phyloP scores from a whole-genome alignment of 2,113 vertebrate genomes.

The Reinhardtius hippoglossoides region DNA sequence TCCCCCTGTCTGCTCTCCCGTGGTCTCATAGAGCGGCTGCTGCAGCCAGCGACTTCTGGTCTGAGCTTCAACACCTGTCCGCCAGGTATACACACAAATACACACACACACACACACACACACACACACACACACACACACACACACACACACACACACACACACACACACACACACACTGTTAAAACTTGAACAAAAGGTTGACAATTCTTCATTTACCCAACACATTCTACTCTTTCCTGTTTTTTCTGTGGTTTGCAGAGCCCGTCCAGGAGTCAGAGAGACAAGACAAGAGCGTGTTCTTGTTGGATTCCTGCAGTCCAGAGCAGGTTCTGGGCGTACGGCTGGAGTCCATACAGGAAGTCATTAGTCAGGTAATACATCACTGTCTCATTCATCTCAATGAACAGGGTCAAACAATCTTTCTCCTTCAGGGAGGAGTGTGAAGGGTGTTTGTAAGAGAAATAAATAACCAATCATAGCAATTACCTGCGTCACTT shows the following conservation, averaged over 20 bases:
- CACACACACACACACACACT: background rate
- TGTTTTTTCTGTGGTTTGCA: slow-evolving; percentile 43
- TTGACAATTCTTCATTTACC: background rate
- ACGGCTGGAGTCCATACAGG: slow-evolving; percentile 80
- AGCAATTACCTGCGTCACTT: background rate
- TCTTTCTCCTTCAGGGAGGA: background rate
- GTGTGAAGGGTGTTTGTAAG: background rate
- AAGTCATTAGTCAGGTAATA: slow-evolving; percentile 80
- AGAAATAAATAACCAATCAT: background rate
- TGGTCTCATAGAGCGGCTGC: slow-evolving; percentile 89
- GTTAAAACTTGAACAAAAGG: background rate
- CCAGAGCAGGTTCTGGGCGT: slow-evolving; percentile 73
- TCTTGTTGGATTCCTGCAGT: slow-evolving; percentile 71
- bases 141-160: background rate
- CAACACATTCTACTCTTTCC: background rate
- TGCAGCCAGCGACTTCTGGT: slow-evolving; percentile 90
- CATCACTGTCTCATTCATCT: background rate
- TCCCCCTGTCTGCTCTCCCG: slow-evolving; percentile 87
- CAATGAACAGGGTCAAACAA: background rate
- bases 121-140: background rate
- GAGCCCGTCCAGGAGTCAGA: slow-evolving; percentile 75
- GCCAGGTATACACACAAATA: slow-evolving; percentile 78
- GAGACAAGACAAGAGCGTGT: slow-evolving; percentile 69
- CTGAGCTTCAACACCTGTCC: slow-evolving; percentile 89
- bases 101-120: background rate